Evolutionary conservation across 2,113 vertebrate genomes (phyloP).

Genomic region (Pithys albifrons): DNA sequence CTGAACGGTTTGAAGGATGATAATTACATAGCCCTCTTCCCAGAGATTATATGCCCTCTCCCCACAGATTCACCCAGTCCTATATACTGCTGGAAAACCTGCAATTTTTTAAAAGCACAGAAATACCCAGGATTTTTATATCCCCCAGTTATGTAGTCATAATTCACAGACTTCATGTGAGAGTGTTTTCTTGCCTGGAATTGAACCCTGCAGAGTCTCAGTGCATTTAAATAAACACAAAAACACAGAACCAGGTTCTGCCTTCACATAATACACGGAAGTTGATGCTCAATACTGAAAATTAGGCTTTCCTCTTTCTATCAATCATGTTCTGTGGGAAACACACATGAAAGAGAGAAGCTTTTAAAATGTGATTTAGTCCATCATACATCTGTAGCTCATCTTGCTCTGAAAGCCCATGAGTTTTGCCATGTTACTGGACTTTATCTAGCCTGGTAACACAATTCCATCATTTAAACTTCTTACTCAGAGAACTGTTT

Average conservation of each 20-base stretch:
- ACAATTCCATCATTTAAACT: neutral
- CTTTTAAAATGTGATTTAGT: neutral
- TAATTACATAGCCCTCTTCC: neutral
- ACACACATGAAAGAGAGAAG: neutral
- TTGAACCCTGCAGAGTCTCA: neutral
- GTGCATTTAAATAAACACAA: neutral
- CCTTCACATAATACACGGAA: neutral
- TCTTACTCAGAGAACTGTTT: neutral
- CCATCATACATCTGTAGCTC: neutral
- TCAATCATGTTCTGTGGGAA: neutral
- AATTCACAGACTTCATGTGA: neutral
- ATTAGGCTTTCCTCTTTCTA: neutral
- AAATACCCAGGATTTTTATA: neutral
- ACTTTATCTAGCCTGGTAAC: neutral
- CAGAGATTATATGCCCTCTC: neutral
- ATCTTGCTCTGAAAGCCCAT: neutral
- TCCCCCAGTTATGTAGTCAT: neutral
- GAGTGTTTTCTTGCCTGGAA: neutral
- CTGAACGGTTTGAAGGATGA: fast-evolving
- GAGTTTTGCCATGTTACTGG: neutral
- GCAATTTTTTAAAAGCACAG: neutral
- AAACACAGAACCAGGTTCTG: neutral
- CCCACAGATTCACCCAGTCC: neutral
- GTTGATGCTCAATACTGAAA: neutral
- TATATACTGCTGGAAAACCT: neutral